A percentile compares a stretch with the other conserved stretches of the same genome.
Conservation (phyloP, 2,113 vertebrate genomes). For the Nothobranchius kuhntae region DNA sequence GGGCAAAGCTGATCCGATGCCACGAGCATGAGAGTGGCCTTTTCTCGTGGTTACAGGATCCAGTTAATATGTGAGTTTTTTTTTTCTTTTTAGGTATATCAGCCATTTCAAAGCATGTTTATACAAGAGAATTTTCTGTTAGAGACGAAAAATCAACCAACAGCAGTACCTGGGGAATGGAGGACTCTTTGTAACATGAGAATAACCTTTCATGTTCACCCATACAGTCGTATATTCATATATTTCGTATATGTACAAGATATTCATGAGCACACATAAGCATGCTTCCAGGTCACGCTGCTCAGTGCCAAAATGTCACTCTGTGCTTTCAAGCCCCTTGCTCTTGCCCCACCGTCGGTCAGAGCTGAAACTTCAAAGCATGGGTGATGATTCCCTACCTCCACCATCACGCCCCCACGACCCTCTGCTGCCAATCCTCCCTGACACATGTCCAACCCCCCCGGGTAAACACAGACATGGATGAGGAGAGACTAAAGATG, state of each 20-base stretch:
- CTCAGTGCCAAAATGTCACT: slow-evolving; percentile 67
- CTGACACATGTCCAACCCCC: slow-evolving; percentile 20
- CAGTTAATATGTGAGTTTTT: slow-evolving; percentile 27
- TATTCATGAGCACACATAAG: slow-evolving; percentile 2
- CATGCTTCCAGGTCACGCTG: slow-evolving; percentile 44
- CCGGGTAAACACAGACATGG: slow-evolving; percentile 51
- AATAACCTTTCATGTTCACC: slow-evolving; percentile 13
- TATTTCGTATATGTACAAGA: slow-evolving; percentile 4
- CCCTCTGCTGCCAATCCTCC: slow-evolving; percentile 31
- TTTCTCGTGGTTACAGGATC: slow-evolving; percentile 2
- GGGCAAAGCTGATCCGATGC: slow-evolving; percentile 50
- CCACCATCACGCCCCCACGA: not conserved
- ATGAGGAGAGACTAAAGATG: slow-evolving; percentile 27
- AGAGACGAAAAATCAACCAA: not conserved
- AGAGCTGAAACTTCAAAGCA: slow-evolving; percentile 63
- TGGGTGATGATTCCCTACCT: not conserved
- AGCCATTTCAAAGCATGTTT: slow-evolving; percentile 1
- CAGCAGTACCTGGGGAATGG: slow-evolving; percentile 36
- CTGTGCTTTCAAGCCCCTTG: slow-evolving; percentile 63
- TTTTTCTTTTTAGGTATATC: slow-evolving; percentile 38
- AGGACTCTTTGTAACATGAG: slow-evolving; percentile 26
- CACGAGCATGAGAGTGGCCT: slow-evolving; percentile 18
- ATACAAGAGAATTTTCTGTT: slow-evolving; percentile 13
- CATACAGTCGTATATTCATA: slow-evolving; percentile 6
- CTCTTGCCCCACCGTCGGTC: slow-evolving; percentile 33